Evolutionary conservation across 2,888 invertebrate genomes (phyloP).

Genomic region (Eremobia ochroleuca): DNA sequence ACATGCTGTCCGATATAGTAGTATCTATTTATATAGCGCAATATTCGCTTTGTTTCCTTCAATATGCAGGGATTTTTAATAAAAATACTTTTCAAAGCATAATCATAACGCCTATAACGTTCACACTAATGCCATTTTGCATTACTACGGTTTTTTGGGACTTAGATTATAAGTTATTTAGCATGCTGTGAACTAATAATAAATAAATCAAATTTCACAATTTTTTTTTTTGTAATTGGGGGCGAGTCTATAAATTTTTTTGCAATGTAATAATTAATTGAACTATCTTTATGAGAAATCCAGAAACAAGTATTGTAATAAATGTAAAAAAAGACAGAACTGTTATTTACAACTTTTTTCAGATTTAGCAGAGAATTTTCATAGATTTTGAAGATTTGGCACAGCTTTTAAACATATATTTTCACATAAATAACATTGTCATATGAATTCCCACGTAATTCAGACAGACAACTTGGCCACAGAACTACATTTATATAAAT

Average conservation of each 20-base stretch:
- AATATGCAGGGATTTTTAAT: not conserved
- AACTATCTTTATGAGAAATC: not conserved
- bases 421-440: not conserved
- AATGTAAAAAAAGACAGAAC: not conserved
- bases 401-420: not conserved
- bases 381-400: not conserved
- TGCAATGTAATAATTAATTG: no score
- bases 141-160: no score
- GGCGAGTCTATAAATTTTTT: no score
- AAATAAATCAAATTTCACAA: no score
- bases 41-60: no score
- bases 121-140: no score
- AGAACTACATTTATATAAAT: not conserved
- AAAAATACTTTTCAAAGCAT: not conserved
- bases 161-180: no score
- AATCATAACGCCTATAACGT: no score
- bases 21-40: not conserved
- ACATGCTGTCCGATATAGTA: not conserved
- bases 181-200: no score
- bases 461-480: constrained; percentile 13
- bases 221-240: no score
- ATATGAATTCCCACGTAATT: not conserved
- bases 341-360: no score
- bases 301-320: not conserved
- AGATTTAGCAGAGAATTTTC: not conserved